These are phyloP conservation scores for Epinephelus malabaricus DNA, from an alignment of 2,797 vertebrate species.

Conservation along the genomic window DNA sequence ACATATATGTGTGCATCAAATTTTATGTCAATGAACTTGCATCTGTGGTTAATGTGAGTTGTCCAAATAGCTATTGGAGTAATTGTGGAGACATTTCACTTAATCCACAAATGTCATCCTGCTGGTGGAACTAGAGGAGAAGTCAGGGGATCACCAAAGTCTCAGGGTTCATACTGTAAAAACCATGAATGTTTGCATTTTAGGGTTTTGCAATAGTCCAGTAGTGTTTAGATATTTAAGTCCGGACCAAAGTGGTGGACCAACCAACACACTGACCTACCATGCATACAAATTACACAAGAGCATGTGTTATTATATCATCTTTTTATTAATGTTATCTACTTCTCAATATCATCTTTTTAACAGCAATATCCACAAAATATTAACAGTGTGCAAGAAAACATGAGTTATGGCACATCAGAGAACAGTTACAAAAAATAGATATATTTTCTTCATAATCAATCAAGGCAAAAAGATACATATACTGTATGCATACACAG, in stretches of 20 bases:
- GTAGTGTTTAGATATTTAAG: neutral
- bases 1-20: neutral
- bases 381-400: conserved; percentile 91
- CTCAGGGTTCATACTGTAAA: neutral
- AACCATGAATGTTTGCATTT: neutral
- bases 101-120: neutral
- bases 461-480: conserved; percentile 89
- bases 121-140: neutral
- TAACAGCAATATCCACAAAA: conserved; percentile 92
- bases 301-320: conserved; percentile 70
- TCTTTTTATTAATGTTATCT: conserved; percentile 86
- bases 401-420: conserved; percentile 88
- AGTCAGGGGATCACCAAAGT: neutral
- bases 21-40: no score
- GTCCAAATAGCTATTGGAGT: no score
- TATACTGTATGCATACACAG: conserved; percentile 84
- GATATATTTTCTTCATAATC: conserved; percentile 87
- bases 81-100: no score
- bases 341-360: conserved; percentile 85
- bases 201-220: no score
- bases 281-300: neutral
- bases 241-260: neutral
- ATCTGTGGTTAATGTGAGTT: no score
- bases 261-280: neutral
- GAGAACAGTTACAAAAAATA: conserved; percentile 90